Evolutionary conservation across 2,113 vertebrate genomes (phyloP).

Genomic region (Numida meleagris): DNA sequence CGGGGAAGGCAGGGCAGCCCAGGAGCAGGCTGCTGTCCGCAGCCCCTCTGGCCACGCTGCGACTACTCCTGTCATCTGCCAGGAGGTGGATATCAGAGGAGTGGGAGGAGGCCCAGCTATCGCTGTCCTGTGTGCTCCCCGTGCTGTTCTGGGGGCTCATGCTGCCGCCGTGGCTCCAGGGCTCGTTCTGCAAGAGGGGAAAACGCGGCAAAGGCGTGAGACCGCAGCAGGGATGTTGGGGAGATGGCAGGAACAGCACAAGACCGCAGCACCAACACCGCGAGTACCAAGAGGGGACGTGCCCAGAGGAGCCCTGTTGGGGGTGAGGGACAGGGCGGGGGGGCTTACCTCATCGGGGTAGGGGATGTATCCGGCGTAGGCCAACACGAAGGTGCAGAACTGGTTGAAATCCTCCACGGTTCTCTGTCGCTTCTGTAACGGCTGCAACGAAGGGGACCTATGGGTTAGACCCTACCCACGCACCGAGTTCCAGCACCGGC

Average conservation of each 20-base stretch:
- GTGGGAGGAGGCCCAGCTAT: conserved; percentile 84
- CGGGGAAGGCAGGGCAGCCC: conserved; percentile 30
- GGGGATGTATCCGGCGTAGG: conserved; percentile 97
- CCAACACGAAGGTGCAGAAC: conserved; percentile 97
- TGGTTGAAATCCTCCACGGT: conserved; percentile 98
- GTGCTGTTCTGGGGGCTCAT: conserved; percentile 97
- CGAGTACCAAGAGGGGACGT: too few species aligned
- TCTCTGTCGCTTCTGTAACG: conserved; percentile 80
- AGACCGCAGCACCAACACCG: too few species aligned
- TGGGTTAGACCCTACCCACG: too few species aligned
- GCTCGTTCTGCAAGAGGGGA: conserved; percentile 76
- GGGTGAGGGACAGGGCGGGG: too few species aligned
- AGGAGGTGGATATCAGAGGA: conserved; percentile 41
- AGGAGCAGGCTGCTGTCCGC: conserved; percentile 14
- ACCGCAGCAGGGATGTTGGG: background rate
- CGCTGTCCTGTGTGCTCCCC: conserved; percentile 93
- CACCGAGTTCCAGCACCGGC: background rate
- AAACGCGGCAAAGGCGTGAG: background rate
- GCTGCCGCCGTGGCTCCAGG: conserved; percentile 84
- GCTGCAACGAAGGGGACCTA: conserved; percentile 15
- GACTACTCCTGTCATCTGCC: conserved; percentile 20
- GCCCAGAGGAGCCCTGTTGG: too few species aligned
- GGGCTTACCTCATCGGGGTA: conserved; percentile 91
- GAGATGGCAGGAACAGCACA: too few species aligned
- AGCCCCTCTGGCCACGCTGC: background rate